Conservation (phyloP, 2,888 invertebrate species). For the Agrilus cyanescens region DNA sequence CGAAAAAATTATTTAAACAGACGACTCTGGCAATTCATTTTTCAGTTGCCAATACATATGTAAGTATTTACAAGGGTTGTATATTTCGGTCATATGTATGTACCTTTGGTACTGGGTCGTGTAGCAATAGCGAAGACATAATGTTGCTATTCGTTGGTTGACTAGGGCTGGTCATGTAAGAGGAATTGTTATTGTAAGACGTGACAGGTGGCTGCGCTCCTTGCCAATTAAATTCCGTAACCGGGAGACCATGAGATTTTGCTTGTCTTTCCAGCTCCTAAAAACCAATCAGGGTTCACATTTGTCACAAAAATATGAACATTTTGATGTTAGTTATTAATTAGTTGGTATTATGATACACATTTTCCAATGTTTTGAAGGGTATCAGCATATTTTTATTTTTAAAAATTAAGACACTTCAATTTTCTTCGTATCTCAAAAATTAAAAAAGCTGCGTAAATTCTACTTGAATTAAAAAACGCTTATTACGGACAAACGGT, state of each 20-base stretch:
- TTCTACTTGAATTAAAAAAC: no score
- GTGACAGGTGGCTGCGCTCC: slow-evolving; percentile 32
- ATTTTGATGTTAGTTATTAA: no score
- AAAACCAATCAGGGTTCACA: slow-evolving; percentile 10
- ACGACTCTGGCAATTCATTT: neutral
- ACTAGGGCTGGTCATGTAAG: slow-evolving; percentile 34
- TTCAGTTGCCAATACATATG: neutral
- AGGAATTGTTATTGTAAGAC: slow-evolving; percentile 26
- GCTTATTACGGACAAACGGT: no score
- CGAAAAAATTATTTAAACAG: neutral
- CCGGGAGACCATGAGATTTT: slow-evolving; percentile 59
- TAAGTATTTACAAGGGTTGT: slow-evolving; percentile 1
- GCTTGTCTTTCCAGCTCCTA: slow-evolving; percentile 71
- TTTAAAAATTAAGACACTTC: no score
- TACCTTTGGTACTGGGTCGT: slow-evolving; percentile 36
- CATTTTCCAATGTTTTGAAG: no score
- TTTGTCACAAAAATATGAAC: no score
- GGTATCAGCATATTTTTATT: no score
- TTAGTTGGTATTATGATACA: no score
- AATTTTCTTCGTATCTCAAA: no score
- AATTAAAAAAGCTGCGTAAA: no score
- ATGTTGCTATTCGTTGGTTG: slow-evolving; percentile 24
- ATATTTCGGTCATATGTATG: slow-evolving; percentile 10
- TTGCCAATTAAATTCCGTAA: slow-evolving; percentile 50
- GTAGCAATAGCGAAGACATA: slow-evolving; percentile 29